Base-by-base conservation (phyloP, 2,113 vertebrate genomes). In the Silurus asotus region DNA sequence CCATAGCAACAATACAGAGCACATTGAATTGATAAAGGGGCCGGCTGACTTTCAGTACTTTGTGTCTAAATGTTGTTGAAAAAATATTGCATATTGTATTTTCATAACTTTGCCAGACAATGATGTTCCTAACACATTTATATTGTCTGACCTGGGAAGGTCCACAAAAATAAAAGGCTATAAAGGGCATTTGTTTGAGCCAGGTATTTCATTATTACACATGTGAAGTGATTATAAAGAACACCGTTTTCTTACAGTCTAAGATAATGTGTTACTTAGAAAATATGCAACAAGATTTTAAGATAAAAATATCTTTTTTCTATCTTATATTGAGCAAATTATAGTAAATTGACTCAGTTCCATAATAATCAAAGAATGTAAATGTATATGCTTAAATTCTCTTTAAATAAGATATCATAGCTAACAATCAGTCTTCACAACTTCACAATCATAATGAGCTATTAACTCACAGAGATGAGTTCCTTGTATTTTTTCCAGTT, bases 1-100 rank as follows among this genome's bases (percentile, higher is more conserved):
- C 92, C 87, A 92, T 93, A 87, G 90, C 79, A 91, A 93, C 90
- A 0, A 74, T 25, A 48, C 37, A 74, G 55, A 79, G 49, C 14
- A 77, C 91, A 87, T 61, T 59, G 49, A 78, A 62, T 72, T 70
- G 8, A 7, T 84, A 62, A 79, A 48, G 56, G 23, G 77, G 78
- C 37, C 70, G 85, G 61, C 87, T 86, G 86, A 61, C 15, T 75
- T 48, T 67, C 49, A 82, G 17, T 37, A 81, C 64, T 69, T 65
- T 15, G 70, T 83, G 65, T 85, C 76, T 77, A 84, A 85, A 83
- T 85, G 79, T 88, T 86, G 45, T 78, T 81, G 8, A 69, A 86
- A 86, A 81, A 28, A 87, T 85, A 62, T 82, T 82, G 82, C 51
- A 28, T 72, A 81, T 49, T n/a, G n/a, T 65, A 59, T 77, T 62